Percentiles rank a stretch among this genome's conserved stretches.
Conservation (phyloP, 2,888 invertebrate species). For the Capitulum mitella region DNA sequence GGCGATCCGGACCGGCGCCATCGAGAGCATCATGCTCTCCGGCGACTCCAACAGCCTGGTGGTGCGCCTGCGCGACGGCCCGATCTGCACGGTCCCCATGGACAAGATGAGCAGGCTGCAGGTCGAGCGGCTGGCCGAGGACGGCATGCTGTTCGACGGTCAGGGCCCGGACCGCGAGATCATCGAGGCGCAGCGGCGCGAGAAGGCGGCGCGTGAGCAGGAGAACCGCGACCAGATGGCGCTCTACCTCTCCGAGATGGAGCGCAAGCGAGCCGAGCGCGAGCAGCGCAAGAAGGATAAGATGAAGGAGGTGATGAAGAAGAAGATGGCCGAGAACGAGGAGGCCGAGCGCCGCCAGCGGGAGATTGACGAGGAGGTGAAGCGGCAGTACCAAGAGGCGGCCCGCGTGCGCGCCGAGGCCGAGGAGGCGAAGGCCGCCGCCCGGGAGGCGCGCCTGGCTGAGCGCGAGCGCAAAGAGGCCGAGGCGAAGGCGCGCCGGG, state of each 20-base stretch:
- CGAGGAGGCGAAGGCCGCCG: constrained; percentile 51
- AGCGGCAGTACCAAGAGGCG: constrained; percentile 47
- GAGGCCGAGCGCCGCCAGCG: constrained; percentile 54
- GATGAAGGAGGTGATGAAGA: constrained; percentile 41
- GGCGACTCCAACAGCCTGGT: constrained; percentile 33
- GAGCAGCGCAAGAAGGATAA: constrained; percentile 42
- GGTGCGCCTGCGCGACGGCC: constrained; percentile 33
- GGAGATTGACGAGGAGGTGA: constrained; percentile 40
- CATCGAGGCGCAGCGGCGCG: background rate
- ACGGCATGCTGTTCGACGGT: constrained; percentile 29
- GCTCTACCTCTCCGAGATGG: constrained; percentile 14
- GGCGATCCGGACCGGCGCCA: constrained; percentile 33
- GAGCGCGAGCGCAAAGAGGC: constrained; percentile 53
- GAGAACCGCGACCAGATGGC: constrained; percentile 20
- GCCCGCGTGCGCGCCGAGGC: constrained; percentile 31
- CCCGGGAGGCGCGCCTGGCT: constrained; percentile 43
- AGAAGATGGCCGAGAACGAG: constrained; percentile 34
- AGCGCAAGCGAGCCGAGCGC: background rate
- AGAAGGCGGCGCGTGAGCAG: constrained; percentile 12
- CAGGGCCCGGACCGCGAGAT: constrained; percentile 9
- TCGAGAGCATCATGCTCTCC: constrained; percentile 34
- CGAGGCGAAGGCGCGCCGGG: constrained; percentile 64
- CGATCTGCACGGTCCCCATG: constrained; percentile 33
- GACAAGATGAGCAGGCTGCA: constrained; percentile 28
- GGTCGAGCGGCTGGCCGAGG: constrained; percentile 4